Percentiles rank a stretch among this genome's conserved stretches.
Conservation (phyloP, 2,113 vertebrate genomes). For the Callipepla squamata region DNA sequence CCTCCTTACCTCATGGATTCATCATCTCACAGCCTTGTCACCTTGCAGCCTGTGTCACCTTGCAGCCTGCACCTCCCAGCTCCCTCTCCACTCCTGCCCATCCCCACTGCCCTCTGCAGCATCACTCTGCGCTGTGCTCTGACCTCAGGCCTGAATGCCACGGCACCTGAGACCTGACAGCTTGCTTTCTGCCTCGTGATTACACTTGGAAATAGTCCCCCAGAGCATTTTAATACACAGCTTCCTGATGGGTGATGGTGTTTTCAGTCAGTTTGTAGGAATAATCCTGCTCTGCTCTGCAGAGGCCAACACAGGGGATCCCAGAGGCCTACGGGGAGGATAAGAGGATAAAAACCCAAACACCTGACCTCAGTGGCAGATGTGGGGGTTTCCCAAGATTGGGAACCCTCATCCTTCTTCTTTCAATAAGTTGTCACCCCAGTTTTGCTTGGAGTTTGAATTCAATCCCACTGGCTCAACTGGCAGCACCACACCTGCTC, state of each 20-base stretch:
- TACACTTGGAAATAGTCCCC: not conserved
- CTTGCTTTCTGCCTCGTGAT: not conserved
- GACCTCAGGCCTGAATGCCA: rapidly evolving
- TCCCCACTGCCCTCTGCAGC: rapidly evolving
- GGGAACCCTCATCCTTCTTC: not conserved
- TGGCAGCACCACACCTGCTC: not conserved
- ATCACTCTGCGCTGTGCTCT: not conserved
- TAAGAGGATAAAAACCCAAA: too few species aligned
- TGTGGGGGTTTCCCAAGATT: not conserved
- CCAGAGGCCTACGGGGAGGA: not conserved
- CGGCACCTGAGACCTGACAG: not conserved
- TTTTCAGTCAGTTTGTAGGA: not conserved
- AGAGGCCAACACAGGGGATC: not conserved
- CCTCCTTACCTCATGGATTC: too few species aligned
- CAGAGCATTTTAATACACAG: not conserved
- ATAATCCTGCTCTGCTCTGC: not conserved
- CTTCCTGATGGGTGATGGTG: not conserved
- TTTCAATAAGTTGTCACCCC: not conserved
- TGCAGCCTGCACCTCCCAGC: not conserved
- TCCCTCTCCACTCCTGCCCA: not conserved
- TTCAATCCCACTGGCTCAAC: not conserved
- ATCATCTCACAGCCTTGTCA: not conserved
- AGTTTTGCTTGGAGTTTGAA: not conserved
- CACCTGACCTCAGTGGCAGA: rapidly evolving
- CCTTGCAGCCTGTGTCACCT: not conserved